A percentile compares a stretch with the other conserved stretches of the same genome.
Conservation (phyloP, 2,888 invertebrate species). For the Hemithea aestivaria region DNA sequence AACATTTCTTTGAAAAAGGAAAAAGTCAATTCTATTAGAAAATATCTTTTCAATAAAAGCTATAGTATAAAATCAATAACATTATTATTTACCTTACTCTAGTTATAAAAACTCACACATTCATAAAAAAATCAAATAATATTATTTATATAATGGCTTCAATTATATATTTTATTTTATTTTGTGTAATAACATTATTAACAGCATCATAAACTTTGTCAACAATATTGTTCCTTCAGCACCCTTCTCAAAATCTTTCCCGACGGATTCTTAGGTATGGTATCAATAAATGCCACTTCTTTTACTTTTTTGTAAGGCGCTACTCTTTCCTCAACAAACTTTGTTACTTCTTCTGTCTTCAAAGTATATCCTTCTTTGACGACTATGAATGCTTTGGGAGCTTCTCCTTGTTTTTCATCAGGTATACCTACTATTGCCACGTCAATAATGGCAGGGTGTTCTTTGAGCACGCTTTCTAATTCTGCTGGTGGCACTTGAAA, state of each 20-base stretch:
- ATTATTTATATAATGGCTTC: too few relatives aligned
- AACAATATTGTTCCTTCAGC: slow-evolving; percentile 59
- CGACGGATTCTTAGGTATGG: slow-evolving; percentile 85
- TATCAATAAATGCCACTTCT: slow-evolving; percentile 81
- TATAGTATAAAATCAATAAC: too few relatives aligned
- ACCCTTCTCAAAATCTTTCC: slow-evolving; percentile 86
- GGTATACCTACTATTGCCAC: slow-evolving; percentile 90
- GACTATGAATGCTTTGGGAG: slow-evolving; percentile 86
- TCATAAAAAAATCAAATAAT: too few relatives aligned
- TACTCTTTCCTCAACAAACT: slow-evolving; percentile 82
- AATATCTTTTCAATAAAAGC: too few relatives aligned
- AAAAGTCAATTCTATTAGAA: too few relatives aligned
- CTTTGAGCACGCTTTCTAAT: slow-evolving; percentile 84
- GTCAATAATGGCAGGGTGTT: slow-evolving; percentile 85
- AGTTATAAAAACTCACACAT: too few relatives aligned
- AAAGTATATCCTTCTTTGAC: slow-evolving; percentile 62
- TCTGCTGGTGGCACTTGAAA: slow-evolving; percentile 93
- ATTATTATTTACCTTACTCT: too few relatives aligned
- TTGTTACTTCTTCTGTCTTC: slow-evolving; percentile 75
- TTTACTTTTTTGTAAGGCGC: slow-evolving; percentile 85
- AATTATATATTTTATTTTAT: too few relatives aligned
- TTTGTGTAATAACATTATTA: too few relatives aligned
- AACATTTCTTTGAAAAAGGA: too few relatives aligned
- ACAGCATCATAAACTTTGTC: too few relatives aligned
- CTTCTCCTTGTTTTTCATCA: slow-evolving; percentile 83